phyloP scores from a whole-genome alignment of 2,113 vertebrate species.

The Antennarius striatus region DNA sequence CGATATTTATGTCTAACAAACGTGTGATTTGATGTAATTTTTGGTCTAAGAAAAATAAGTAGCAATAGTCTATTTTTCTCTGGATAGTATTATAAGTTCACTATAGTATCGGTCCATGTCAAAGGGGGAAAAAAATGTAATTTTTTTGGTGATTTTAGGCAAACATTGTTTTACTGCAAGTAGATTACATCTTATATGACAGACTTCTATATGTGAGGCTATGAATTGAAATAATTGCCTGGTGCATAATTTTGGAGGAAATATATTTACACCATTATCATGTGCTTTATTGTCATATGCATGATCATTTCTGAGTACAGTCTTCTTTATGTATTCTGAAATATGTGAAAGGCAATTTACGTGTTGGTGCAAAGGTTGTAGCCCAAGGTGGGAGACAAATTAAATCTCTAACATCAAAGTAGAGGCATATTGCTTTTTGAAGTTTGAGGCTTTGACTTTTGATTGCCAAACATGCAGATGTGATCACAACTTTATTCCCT shows the following conservation, averaged over 20 bases:
- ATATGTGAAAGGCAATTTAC: constrained; percentile 24
- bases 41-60: constrained; percentile 7
- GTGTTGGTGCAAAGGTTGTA: constrained; percentile 54
- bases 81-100: not conserved
- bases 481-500: not conserved
- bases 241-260: not conserved
- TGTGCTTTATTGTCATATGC: too few relatives aligned
- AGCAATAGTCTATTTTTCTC: not conserved
- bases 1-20: constrained; percentile 53
- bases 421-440: not conserved
- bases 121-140: too few relatives aligned
- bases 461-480: not conserved
- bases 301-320: too few relatives aligned
- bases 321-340: not conserved
- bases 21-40: constrained; percentile 51
- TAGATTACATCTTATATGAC: not conserved
- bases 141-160: not conserved
- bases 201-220: too few relatives aligned
- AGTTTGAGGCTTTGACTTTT: constrained; percentile 22
- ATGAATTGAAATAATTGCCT: not conserved
- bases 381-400: constrained; percentile 44
- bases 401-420: constrained; percentile 34
- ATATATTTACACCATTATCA: too few relatives aligned
- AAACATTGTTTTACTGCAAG: not conserved
- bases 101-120: too few relatives aligned